phyloP scores from a whole-genome alignment of 1,140 invertebrate genomes.

The Drosophila melanica region DNA sequence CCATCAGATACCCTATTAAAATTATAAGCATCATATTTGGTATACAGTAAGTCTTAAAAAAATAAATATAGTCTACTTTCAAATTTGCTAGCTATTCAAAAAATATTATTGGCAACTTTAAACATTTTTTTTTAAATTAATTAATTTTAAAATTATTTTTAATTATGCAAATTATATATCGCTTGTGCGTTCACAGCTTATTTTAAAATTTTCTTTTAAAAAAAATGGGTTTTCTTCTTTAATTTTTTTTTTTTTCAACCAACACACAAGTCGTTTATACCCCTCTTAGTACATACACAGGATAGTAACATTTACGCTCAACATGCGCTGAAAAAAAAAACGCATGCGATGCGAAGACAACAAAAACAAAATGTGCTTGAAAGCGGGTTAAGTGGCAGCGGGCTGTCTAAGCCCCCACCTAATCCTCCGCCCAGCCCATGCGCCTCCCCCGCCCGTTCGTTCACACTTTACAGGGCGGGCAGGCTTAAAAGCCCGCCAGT shows the following conservation, averaged over 20 bases:
- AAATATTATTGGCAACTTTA: no score
- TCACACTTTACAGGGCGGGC: background rate
- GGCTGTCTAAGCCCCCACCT: constrained; percentile 7
- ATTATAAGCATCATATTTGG: background rate
- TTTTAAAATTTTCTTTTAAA: background rate
- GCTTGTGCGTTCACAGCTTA: no score
- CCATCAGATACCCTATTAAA: background rate
- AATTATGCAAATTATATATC: no score
- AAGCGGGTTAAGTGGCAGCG: constrained; percentile 40
- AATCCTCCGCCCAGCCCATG: background rate
- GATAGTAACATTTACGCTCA: constrained; percentile 28
- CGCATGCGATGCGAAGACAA: constrained; percentile 14
- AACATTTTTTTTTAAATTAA: no score
- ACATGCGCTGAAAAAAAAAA: constrained; percentile 42
- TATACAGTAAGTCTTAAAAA: background rate
- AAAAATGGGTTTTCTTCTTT: background rate
- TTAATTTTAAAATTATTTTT: no score
- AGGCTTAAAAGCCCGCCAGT: constrained; percentile 17
- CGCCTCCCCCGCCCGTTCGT: background rate
- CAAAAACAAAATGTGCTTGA: constrained; percentile 34
- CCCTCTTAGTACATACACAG: background rate
- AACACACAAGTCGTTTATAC: background rate
- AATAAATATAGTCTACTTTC: no score
- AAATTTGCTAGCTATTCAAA: no score
- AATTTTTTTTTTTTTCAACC: background rate